Conservation (phyloP, 1,140 invertebrate genomes). For the Latrodectus geometricus region DNA sequence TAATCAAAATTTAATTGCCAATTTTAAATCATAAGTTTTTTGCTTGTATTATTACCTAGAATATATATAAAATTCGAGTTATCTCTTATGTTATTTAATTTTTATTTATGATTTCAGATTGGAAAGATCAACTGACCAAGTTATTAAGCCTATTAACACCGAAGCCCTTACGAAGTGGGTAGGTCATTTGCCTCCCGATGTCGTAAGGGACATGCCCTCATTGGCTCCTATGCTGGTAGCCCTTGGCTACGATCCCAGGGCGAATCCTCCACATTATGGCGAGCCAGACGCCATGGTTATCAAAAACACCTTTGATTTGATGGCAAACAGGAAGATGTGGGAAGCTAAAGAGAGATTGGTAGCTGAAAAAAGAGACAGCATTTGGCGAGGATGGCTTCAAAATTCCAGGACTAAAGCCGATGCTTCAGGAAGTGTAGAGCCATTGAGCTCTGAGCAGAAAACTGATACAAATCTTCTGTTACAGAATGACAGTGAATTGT, state of each 20-base stretch:
- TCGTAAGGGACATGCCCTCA: constrained; percentile 87
- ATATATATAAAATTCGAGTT: too few species aligned
- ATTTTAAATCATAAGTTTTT: too few species aligned
- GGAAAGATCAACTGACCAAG: constrained; percentile 97
- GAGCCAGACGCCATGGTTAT: constrained; percentile 85
- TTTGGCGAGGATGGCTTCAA: constrained; percentile 31
- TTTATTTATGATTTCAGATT: constrained; percentile 76
- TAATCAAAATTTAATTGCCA: too few species aligned
- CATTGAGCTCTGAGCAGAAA: not conserved
- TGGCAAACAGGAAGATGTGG: constrained; percentile 24
- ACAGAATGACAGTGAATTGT: not conserved
- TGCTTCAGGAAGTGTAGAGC: not conserved
- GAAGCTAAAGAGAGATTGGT: constrained; percentile 12
- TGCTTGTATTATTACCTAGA: too few species aligned
- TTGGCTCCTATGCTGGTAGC: constrained; percentile 91
- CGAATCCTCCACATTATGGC: constrained; percentile 93
- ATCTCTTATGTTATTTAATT: not conserved
- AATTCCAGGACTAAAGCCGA: constrained; percentile 9
- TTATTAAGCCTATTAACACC: constrained; percentile 97
- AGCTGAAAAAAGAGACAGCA: constrained; percentile 17
- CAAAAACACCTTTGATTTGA: constrained; percentile 77
- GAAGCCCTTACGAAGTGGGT: constrained; percentile 98
- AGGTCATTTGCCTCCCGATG: constrained; percentile 89
- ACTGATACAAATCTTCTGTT: not conserved
- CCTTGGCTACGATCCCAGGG: constrained; percentile 92